Evolutionary conservation across 2,888 invertebrate species (phyloP).

Genomic region (Tachystola acroxantha): DNA sequence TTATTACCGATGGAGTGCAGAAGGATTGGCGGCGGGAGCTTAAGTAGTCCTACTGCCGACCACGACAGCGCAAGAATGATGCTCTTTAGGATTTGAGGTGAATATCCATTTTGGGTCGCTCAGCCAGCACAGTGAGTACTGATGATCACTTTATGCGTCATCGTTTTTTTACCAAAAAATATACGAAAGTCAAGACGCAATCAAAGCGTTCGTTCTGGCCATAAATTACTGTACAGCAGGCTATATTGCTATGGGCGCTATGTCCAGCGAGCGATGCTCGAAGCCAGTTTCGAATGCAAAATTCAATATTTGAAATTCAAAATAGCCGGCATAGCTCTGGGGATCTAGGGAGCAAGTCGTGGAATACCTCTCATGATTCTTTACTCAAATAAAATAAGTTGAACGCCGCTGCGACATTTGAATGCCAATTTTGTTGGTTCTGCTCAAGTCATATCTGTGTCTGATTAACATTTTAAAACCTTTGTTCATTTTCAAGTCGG

Average conservation of each 20-base stretch:
- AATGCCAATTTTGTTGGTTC: constrained; percentile 55
- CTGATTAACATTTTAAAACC: constrained; percentile 4
- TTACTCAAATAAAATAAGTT: constrained; percentile 58
- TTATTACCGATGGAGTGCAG: no score
- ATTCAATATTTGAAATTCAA: constrained; percentile 73
- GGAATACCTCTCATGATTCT: constrained; percentile 56
- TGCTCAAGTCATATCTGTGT: constrained; percentile 20
- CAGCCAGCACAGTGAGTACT: no score
- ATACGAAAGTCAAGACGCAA: no score
- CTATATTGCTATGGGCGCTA: constrained; percentile 14
- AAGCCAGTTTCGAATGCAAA: constrained; percentile 69
- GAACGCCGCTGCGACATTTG: constrained; percentile 45
- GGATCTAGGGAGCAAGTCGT: constrained; percentile 34
- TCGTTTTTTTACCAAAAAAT: no score
- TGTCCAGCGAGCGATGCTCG: constrained; percentile 44
- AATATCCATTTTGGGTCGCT: no score
- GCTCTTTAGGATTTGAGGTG: no score
- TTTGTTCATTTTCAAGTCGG: background rate
- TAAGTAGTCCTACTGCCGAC: no score
- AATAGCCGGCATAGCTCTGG: constrained; percentile 51
- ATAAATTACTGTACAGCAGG: no score
- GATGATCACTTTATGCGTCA: no score
- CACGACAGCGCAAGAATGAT: no score
- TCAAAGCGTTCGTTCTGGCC: no score
- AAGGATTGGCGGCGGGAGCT: no score